These are phyloP conservation scores for Pristionchus pacificus DNA, from an alignment of 1,140 invertebrate genomes.

Conservation along the genomic window DNA sequence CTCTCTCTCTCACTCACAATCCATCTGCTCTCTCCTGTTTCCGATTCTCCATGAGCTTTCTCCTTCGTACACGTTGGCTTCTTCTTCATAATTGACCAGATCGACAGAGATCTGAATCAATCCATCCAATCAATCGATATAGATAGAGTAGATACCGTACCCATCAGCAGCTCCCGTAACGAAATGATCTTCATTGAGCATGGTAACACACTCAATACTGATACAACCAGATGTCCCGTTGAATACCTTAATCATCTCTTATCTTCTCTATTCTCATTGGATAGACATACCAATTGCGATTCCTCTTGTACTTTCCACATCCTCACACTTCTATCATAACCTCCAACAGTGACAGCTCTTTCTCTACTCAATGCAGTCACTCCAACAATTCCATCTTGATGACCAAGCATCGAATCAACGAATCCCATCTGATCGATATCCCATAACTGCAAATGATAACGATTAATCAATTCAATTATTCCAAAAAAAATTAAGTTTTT, in stretches of 20 bases:
- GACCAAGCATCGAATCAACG: conserved; percentile 36
- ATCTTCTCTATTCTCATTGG: not conserved
- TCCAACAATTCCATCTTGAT: conserved; percentile 26
- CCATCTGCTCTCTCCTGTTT: not conserved
- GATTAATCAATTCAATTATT: too few species aligned
- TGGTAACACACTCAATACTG: conserved; percentile 26
- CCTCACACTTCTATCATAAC: conserved; percentile 22
- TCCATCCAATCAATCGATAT: not conserved
- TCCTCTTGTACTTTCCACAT: conserved; percentile 37
- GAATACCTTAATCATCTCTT: conserved; percentile 23
- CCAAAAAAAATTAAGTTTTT: too few species aligned
- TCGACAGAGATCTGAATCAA: not conserved
- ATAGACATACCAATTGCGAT: conserved; percentile 29
- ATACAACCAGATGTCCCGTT: conserved; percentile 19
- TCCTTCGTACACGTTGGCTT: not conserved
- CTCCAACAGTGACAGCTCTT: conserved; percentile 23
- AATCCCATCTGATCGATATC: conserved; percentile 34
- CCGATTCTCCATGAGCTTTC: not conserved
- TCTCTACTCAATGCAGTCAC: conserved; percentile 21
- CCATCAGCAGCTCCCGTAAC: conserved; percentile 35
- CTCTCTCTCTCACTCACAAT: too few species aligned
- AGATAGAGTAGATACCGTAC: conserved; percentile 11
- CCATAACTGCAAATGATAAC: conserved; percentile 31
- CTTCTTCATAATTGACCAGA: not conserved
- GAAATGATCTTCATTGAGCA: conserved; percentile 38